Evolutionary conservation across 2,797 vertebrate genomes (phyloP), one percentile per base, ranked within the genome.

Genomic region (Chaetophractus vellerosus): DNA sequence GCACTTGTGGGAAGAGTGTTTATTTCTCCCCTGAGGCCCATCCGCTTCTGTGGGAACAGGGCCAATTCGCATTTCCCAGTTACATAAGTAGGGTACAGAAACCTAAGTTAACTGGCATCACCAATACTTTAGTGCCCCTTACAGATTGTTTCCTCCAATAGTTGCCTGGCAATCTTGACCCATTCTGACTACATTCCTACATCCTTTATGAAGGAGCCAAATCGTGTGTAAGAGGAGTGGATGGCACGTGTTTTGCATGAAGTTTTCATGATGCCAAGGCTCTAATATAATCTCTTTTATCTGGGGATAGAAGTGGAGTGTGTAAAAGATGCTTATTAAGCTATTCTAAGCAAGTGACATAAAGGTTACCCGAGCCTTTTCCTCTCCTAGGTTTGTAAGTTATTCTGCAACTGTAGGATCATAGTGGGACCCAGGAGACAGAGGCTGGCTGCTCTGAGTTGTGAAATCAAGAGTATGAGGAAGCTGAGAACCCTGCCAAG

Each of bases 341-440:
- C 31, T 96, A 31, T 93, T 93, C 55, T 88, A 55, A 90, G 72
- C 28, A 28, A 48, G 15, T 68, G 28, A 31, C 33, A 84, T 72
- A 80, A 82, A 76, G n/a, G 50, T 79, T 91, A 78, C 31, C 11
- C 9, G 75, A 64, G 10, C 15, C 31, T 66, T 92, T 93, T 88
- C 64, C 55, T 93, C 38, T 48, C 21, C 8, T 2, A 45, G 9
- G 24, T 63, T 26, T 72, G 45, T 94, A 61, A 75, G 55, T 10
- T 84, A 64, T 88, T 91, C 23, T 80, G n/a, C 24, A 96, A 41
- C 18, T 33, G 8, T 45, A 61, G 33, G 11, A 69, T 80, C 18
- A 38, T 61, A 64, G 75, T 82, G 85, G 52, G n/a, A 31, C 21
- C 38, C 55, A 63, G 33, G 52, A 94, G 12, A 75, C 15, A 24